Conservation (phyloP, 2,888 invertebrate species). For the Hyles lineata region DNA sequence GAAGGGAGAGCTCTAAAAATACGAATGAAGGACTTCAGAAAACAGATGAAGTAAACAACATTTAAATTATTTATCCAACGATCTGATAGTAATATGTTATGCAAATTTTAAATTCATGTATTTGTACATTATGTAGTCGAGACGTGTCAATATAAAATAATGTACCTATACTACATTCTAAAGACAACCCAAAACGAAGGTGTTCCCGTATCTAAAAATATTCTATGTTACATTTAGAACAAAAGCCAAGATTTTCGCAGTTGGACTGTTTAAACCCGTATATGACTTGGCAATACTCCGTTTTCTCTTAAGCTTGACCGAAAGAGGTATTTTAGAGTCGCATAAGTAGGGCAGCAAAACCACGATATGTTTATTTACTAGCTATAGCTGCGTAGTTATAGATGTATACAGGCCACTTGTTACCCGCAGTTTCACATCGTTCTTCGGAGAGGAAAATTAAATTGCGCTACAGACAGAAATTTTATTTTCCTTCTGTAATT, state of each 20-base stretch:
- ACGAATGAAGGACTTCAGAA: not conserved
- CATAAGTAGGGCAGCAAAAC: not conserved
- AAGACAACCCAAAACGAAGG: no score
- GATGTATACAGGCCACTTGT: not conserved
- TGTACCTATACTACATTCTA: no score
- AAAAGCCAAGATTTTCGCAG: no score
- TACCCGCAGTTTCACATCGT: not conserved
- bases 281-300: not conserved
- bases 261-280: no score
- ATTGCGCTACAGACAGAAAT: not conserved
- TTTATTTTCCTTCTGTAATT: not conserved
- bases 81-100: no score
- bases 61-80: no score
- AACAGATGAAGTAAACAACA: not conserved
- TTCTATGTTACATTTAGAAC: no score
- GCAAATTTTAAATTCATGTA: no score
- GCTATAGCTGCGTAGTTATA: not conserved
- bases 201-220: no score
- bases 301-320: not conserved
- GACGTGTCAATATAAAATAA: no score
- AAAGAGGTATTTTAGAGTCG: not conserved
- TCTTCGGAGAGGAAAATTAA: not conserved
- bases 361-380: not conserved
- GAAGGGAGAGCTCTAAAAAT: no score
- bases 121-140: no score